Evolutionary conservation across 2,888 invertebrate genomes (phyloP).

Genomic region (Macropis europaea): DNA sequence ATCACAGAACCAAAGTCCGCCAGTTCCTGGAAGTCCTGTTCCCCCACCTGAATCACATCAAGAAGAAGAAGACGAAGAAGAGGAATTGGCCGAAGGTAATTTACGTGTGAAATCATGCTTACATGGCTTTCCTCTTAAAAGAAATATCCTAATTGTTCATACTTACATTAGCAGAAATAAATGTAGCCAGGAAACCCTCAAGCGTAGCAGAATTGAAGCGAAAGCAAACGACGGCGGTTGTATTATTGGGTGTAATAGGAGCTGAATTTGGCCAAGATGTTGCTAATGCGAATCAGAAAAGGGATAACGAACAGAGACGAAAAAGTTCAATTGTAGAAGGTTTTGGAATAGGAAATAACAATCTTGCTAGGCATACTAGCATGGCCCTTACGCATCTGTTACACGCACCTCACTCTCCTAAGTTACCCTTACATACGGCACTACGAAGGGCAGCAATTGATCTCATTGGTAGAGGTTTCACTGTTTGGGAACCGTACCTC

Average conservation of each 20-base stretch:
- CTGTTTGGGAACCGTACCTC: constrained; percentile 99
- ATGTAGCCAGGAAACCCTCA: constrained; percentile 88
- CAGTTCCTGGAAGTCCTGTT: constrained; percentile 77
- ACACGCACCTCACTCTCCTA: constrained; percentile 90
- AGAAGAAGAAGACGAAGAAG: constrained; percentile 92
- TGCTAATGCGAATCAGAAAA: constrained; percentile 84
- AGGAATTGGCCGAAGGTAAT: constrained; percentile 88
- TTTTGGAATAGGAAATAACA: constrained; percentile 92
- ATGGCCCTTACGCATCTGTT: constrained; percentile 96
- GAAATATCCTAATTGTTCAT: not conserved
- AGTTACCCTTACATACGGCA: constrained; percentile 95
- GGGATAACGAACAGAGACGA: constrained; percentile 84
- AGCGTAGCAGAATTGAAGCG: constrained; percentile 92
- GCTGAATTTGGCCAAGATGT: constrained; percentile 99
- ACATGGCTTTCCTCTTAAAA: not conserved
- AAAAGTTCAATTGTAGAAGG: constrained; percentile 94
- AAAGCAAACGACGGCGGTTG: constrained; percentile 98
- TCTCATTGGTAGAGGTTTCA: constrained; percentile 97
- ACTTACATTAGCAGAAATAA: constrained; percentile 73
- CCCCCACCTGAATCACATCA: constrained; percentile 76
- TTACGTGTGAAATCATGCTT: not conserved
- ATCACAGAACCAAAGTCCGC: constrained; percentile 79
- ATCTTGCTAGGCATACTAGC: constrained; percentile 94
- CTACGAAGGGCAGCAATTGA: constrained; percentile 97
- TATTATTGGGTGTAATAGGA: constrained; percentile 97